Percentiles rank a stretch among this genome's conserved stretches.
phyloP scores from a whole-genome alignment of 2,113 vertebrate species.

The Perca fluviatilis region DNA sequence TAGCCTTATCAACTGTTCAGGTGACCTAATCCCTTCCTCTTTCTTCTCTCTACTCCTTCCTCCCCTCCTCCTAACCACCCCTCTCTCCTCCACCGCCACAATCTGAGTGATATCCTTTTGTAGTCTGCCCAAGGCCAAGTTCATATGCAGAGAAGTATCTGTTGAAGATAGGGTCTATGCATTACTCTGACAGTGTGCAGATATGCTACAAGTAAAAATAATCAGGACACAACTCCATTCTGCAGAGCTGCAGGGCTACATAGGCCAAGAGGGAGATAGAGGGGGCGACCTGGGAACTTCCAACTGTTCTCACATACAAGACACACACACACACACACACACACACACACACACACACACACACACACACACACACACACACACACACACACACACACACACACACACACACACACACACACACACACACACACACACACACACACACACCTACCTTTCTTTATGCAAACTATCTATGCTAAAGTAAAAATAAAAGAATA shows the following conservation, averaged over 20 bases:
- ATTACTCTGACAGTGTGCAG: constrained; percentile 58
- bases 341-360: too few species aligned
- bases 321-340: too few species aligned
- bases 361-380: too few species aligned
- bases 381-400: too few species aligned
- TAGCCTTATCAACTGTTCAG: constrained; percentile 60
- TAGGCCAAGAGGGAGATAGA: constrained; percentile 40
- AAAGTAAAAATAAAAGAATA: constrained; percentile 38
- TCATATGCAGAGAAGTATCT: constrained; percentile 72
- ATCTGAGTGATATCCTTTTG: constrained; percentile 40
- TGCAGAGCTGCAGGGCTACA: constrained; percentile 56
- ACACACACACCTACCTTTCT: too few species aligned
- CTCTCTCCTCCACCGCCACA: neutral
- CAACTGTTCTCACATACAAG: constrained; percentile 24
- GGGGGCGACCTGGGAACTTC: constrained; percentile 42
- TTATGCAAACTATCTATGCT: too few species aligned
- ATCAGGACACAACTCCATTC: constrained; percentile 56
- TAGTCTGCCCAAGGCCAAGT: constrained; percentile 55
- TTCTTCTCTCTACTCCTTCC: constrained; percentile 1
- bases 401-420: neutral
- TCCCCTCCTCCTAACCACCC: neutral
- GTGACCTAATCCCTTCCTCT: constrained; percentile 50
- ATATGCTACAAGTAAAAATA: constrained; percentile 64
- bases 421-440: too few species aligned
- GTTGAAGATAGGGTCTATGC: constrained; percentile 63